These are phyloP conservation scores for Gambusia holbrooki DNA, from an alignment of 2,113 vertebrate genomes.

Conservation along the genomic window DNA sequence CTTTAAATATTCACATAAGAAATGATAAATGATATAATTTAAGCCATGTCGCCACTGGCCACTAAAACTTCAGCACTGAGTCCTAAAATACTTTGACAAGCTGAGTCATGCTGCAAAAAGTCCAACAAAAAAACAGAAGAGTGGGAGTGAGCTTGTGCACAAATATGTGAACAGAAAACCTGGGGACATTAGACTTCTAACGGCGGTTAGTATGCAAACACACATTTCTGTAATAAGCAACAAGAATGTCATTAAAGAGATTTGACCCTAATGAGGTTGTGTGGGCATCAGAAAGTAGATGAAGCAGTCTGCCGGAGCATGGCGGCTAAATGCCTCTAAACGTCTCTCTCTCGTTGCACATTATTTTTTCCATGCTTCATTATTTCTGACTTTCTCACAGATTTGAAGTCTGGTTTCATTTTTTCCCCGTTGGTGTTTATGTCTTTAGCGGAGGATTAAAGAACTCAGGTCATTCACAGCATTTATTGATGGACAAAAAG, in stretches of 20 bases:
- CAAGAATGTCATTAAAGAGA: constrained; percentile 31
- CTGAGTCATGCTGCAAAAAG: constrained; percentile 46
- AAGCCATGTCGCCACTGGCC: constrained; percentile 7
- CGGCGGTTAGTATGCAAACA: constrained; percentile 9
- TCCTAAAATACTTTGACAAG: constrained; percentile 19
- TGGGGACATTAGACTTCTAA: background rate
- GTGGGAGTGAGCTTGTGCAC: constrained; percentile 21
- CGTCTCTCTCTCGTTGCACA: background rate
- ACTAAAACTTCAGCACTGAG: constrained; percentile 14
- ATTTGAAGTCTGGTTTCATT: background rate
- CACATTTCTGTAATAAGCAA: constrained; percentile 14
- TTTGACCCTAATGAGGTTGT: constrained; percentile 34
- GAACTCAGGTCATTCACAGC: background rate
- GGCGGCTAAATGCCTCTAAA: background rate
- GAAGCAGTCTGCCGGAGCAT: constrained; percentile 8
- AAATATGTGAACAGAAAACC: constrained; percentile 13
- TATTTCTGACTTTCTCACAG: background rate
- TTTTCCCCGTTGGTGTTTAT: too few relatives aligned
- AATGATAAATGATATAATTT: constrained; percentile 4
- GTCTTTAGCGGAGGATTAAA: background rate
- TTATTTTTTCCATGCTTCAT: background rate
- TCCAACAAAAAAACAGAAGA: background rate
- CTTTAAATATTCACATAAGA: constrained; percentile 1
- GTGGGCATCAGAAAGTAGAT: constrained; percentile 9
- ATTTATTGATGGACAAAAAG: background rate